A percentile compares a stretch with the other conserved stretches of the same genome.
phyloP scores from a whole-genome alignment of 2,888 invertebrate genomes.

The Brachycybe producta region DNA sequence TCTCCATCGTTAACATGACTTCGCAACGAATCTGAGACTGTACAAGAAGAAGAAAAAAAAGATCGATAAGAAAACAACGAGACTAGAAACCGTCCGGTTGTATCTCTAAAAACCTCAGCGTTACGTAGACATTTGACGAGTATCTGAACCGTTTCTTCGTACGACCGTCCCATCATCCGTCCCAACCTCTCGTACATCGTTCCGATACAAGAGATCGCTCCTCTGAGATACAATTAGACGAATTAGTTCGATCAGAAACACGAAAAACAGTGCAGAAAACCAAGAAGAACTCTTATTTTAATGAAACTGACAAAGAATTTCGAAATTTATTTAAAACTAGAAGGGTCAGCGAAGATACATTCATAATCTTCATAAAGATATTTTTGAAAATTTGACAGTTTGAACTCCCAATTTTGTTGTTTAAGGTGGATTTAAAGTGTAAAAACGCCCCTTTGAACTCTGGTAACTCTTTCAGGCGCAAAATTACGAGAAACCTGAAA shows the following conservation, averaged over 20 bases:
- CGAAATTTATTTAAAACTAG: too few species aligned
- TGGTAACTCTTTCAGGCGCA: too few species aligned
- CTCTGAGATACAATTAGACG: slow-evolving; percentile 45
- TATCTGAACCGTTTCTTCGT: slow-evolving; percentile 92
- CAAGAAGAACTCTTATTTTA: too few species aligned
- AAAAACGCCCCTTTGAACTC: too few species aligned
- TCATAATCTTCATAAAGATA: too few species aligned
- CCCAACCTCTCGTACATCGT: slow-evolving; percentile 97
- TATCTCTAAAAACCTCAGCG: slow-evolving; percentile 48
- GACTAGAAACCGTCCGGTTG: neutral
- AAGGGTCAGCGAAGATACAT: too few species aligned
- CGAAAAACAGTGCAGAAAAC: slow-evolving; percentile 1
- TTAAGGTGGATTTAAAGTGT: too few species aligned
- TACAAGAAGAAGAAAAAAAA: slow-evolving; percentile 20
- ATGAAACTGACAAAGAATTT: too few species aligned
- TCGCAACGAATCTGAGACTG: slow-evolving; percentile 86
- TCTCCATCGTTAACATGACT: slow-evolving; percentile 92
- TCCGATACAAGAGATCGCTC: slow-evolving; percentile 88
- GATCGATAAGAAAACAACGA: slow-evolving; percentile 1
- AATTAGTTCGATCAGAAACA: slow-evolving; percentile 6
- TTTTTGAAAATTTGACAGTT: too few species aligned
- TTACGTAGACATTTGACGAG: slow-evolving; percentile 78
- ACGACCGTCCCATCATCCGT: slow-evolving; percentile 95
- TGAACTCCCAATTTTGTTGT: too few species aligned
- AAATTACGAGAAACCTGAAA: too few species aligned